Conservation (phyloP, 2,797 vertebrate genomes). For the Sphenodon punctatus region DNA sequence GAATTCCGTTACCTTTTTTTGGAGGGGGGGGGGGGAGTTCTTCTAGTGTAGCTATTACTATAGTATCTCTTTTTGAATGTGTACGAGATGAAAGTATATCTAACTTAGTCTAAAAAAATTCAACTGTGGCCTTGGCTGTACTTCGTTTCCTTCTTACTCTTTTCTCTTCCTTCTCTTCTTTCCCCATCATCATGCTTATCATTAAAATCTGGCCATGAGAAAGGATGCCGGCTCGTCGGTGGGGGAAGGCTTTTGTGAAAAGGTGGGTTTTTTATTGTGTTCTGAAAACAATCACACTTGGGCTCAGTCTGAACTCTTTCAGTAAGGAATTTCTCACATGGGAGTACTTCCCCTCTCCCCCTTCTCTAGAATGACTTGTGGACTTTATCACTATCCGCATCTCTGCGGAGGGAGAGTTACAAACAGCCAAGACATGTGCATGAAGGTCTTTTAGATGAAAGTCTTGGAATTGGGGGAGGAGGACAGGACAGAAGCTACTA, state of each 20-base stretch:
- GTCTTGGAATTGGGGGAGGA: neutral
- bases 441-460: neutral
- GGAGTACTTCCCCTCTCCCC: neutral
- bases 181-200: constrained; percentile 59
- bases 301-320: neutral
- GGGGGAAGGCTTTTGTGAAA: constrained; percentile 72
- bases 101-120: constrained; percentile 25
- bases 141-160: constrained; percentile 69
- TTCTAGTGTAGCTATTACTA: constrained; percentile 15
- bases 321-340: neutral
- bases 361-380: neutral
- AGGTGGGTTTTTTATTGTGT: constrained; percentile 65
- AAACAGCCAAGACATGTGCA: neutral
- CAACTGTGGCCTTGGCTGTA: constrained; percentile 32
- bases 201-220: constrained; percentile 68
- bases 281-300: constrained; percentile 21
- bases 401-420: neutral
- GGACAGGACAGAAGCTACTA: neutral
- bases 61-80: neutral
- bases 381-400: neutral
- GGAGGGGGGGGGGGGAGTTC: too few relatives aligned
- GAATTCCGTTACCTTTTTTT: neutral
- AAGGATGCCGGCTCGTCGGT: constrained; percentile 71
- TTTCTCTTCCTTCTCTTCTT: constrained; percentile 60
- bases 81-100: neutral